Base-by-base conservation (phyloP, 1,140 invertebrate species). In the Muscidifurax raptorellus region DNA sequence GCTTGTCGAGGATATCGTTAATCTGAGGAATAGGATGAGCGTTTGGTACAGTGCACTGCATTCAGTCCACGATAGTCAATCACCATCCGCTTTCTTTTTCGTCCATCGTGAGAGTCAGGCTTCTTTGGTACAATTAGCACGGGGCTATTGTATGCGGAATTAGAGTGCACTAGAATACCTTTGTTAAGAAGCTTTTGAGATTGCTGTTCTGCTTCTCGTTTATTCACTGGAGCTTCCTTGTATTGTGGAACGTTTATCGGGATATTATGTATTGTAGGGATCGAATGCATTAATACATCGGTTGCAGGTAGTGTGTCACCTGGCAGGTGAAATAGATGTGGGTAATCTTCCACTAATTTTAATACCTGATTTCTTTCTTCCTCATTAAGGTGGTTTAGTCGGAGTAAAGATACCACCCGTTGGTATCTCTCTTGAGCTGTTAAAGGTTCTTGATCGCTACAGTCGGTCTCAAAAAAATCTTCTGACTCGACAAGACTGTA, bases 261-360 rank as follows among this genome's bases (percentile, higher is more conserved):
- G n/a, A 67, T 28, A 88, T 88, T 30, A 83, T 64, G 32, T 87
- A 85, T 67, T 86, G 2, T 28, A 71, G 28, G n/a, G 3, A 7
- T 7, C 0, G 25, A 15, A 15, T 44, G 25, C 0, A 64, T 32
- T 32, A 6, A 2, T 5, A 32, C 2, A 32, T n/a, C 32, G 5
- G 1, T 32, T 5, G 32, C 5, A 7, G 59, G 28, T 4, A 32
- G 22, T 7, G 40, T 0, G 28, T 82, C 71, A 28, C 27, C 71
- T 15, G 69, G 67, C 27, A 74, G 52, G 25, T 75, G 40, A 74
- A 75, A 75, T n/a, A 74, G 27, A 44, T 80, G 28, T 15, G 2
- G 25, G 13, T 32, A 71, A 2, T 71, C 30, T 4, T 7, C 9
- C 1, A 71, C 15, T 1, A 71, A 4, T 30, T 80, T 40, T 1